Evolutionary conservation across 2,797 vertebrate genomes (phyloP), one percentile per base, ranked within the genome.

Genomic region (Enteromius treurensis): DNA sequence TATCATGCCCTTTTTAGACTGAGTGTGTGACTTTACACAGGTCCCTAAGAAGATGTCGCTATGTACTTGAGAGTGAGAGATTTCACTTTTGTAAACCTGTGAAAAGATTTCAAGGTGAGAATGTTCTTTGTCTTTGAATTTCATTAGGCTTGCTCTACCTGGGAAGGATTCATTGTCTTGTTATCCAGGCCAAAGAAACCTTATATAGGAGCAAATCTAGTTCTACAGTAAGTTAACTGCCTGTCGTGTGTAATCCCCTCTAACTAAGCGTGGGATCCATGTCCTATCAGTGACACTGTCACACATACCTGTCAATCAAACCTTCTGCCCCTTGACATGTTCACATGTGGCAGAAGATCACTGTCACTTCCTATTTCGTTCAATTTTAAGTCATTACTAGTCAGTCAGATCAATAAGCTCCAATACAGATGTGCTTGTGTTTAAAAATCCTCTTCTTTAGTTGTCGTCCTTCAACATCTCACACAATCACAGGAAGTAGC

Each of bases 311-410:
- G 67, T 71, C 70, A 76, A 64, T 84, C 80, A 82, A 74, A 51
- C 23, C 23, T 77, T 37, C 11, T 53, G 42, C 45, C 21, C 14
- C 42, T 26, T 71, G 67, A 73, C 55, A 64, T 47, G 23, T 14
- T 32, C 49, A 78, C 53, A 82, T 45, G 26, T 80, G 42, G 77
- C 58, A 65, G 73, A 26, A 62, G 34, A 74, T 79, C 47, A 53
- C 60, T 85, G 76, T 84, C 82, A 84, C n/a, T 71, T 80, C 37
- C 65, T 73, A 51, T 84, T 82, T 79, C 1, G 3, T 15, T 82
- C 55, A 79, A 34, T 45, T 62, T 37, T 53, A 58, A 32, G 74
- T 65, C 49, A 79, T 64, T 79, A 47, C 40, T 74, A 67, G 13
- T 51, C 29, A 32, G 15, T 49, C 23, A 68, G 19, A 69, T 77